A percentile compares a stretch with the other conserved stretches of the same genome.
Conservation (phyloP, 2,797 vertebrate species). For the Coregonus sp. region DNA sequence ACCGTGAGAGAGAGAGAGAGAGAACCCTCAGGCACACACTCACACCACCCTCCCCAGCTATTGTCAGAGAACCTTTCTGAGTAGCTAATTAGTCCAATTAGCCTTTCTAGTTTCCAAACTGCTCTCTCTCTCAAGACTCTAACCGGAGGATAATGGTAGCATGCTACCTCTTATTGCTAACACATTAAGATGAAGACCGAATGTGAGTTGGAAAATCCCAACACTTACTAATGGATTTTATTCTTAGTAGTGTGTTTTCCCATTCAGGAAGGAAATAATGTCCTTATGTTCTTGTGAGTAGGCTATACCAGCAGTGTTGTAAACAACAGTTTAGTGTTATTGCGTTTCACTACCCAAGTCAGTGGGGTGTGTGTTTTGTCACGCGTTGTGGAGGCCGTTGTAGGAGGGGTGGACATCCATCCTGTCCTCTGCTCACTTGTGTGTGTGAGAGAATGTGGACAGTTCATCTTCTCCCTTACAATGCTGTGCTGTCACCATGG, state of each 20-base stretch:
- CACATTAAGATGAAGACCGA: slow-evolving; percentile 72
- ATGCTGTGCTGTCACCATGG: slow-evolving; percentile 20
- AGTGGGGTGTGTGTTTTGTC: neutral
- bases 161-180: slow-evolving; percentile 75
- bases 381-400: neutral
- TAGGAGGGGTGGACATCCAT: neutral
- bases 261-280: neutral
- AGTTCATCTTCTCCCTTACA: slow-evolving; percentile 19
- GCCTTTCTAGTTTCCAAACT: slow-evolving; percentile 75
- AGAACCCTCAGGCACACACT: neutral
- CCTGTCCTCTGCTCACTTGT: neutral
- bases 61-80: slow-evolving; percentile 9
- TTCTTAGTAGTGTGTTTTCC: neutral
- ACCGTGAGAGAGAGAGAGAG: neutral
- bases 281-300: neutral
- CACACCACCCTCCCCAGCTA: slow-evolving; percentile 4
- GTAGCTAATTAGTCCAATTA: slow-evolving; percentile 84
- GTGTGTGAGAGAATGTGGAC: slow-evolving; percentile 18
- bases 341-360: neutral
- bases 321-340: neutral
- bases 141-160: slow-evolving; percentile 79
- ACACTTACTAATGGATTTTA: neutral
- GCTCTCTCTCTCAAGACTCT: slow-evolving; percentile 73
- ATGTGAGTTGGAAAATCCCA: slow-evolving; percentile 54
- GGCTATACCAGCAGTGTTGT: neutral